phyloP scores from a whole-genome alignment of 1,140 invertebrate species.

The Nebria ingens region DNA sequence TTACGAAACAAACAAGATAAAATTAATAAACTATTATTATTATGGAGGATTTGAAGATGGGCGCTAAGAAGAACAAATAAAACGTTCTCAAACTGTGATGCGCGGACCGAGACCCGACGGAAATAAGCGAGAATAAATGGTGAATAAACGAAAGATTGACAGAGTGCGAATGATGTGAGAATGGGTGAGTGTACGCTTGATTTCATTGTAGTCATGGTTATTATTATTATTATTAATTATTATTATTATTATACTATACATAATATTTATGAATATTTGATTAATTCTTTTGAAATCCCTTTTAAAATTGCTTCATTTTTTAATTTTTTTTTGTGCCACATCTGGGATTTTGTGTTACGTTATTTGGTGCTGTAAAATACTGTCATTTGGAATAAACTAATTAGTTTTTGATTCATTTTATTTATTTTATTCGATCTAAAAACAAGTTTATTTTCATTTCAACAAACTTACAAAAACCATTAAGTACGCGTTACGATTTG shows the following conservation, averaged over 20 bases:
- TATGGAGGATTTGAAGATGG: too few relatives aligned
- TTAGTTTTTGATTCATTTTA: not conserved
- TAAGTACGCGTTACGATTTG: too few relatives aligned
- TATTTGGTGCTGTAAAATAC: constrained; percentile 7
- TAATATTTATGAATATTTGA: constrained; percentile 6
- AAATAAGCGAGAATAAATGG: not conserved
- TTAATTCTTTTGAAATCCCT: not conserved
- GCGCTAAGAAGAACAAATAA: too few relatives aligned
- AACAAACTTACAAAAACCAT: too few relatives aligned
- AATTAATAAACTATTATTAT: too few relatives aligned
- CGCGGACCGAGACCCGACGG: too few relatives aligned
- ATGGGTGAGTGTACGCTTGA: constrained; percentile 8
- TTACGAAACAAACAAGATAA: constrained; percentile 6
- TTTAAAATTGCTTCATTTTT: not conserved
- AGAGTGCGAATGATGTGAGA: too few relatives aligned
- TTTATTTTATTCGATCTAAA: not conserved
- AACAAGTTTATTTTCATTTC: too few relatives aligned
- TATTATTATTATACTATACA: not conserved
- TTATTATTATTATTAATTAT: not conserved
- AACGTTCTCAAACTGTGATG: too few relatives aligned
- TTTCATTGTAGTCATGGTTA: constrained; percentile 1
- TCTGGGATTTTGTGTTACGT: too few relatives aligned
- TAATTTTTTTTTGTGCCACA: constrained; percentile 1
- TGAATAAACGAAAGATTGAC: constrained; percentile 3
- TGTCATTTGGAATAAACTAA: not conserved